Percentiles rank a stretch among this genome's conserved stretches.
These are phyloP conservation scores for Microplitis demolitor DNA, from an alignment of 1,140 invertebrate genomes.

Conservation along the genomic window DNA sequence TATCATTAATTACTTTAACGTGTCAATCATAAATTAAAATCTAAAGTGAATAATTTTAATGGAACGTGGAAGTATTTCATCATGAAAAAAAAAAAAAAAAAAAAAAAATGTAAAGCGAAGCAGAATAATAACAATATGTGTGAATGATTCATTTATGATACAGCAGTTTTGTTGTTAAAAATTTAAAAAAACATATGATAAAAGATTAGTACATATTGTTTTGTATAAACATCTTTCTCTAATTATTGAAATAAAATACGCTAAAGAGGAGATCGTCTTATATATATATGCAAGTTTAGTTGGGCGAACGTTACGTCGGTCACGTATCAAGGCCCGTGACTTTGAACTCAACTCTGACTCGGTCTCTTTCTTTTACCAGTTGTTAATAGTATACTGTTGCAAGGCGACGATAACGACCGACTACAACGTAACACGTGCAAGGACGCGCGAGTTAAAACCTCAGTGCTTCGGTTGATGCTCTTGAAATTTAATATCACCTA, in stretches of 20 bases:
- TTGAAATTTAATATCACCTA: constrained; percentile 17
- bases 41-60: not conserved
- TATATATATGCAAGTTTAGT: not conserved
- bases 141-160: constrained; percentile 1
- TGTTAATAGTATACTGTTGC: not conserved
- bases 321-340: constrained; percentile 36
- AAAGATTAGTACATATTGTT: not conserved
- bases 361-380: constrained; percentile 6
- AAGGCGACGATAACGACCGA: constrained; percentile 8
- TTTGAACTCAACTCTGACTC: constrained; percentile 36
- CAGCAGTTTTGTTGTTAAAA: not conserved
- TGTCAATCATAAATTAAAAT: not conserved
- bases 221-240: not conserved
- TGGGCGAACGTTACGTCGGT: constrained; percentile 11
- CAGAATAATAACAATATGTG: not conserved
- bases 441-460: constrained; percentile 13
- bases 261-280: not conserved
- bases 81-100: constrained; percentile 3
- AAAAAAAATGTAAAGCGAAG: constrained; percentile 9
- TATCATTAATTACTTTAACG: no score
- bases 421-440: constrained; percentile 20
- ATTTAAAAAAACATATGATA: not conserved
- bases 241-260: not conserved
- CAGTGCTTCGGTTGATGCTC: constrained; percentile 20
- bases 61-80: constrained; percentile 16